Base-by-base conservation (phyloP, 2,888 invertebrate species). In the Campoletis raptor region DNA sequence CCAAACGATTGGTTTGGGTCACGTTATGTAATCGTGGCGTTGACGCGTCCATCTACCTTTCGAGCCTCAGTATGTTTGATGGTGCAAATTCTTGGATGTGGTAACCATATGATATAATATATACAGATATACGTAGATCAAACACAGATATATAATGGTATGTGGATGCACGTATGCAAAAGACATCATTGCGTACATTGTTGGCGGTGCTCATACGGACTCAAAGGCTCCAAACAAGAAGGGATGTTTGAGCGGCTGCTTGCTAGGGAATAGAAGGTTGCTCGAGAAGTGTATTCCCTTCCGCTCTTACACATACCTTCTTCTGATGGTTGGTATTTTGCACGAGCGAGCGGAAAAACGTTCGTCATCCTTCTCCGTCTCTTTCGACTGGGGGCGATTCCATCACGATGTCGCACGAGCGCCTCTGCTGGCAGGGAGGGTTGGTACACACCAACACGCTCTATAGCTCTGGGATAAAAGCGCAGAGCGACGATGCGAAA, bases 341-440 rank as follows among this genome's bases (percentile, higher is more conserved):
- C 78, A 81, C 83, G 73, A 81, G 81, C 73, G 77, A 84, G 73
- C 83, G 78, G 79, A 86, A 84, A 83, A 84, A 81, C 83, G 69
- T 73, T 30, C 52, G 48, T 30, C 64, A 10, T 81, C 73, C 48
- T 37, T 81, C 66, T 48, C 42, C 36, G 42, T 70, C 24, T 57
- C 57, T 42, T 57, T 21, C 57, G 42, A 52, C 42, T 21, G 76
- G 52, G 37, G 52, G 73, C 72, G 66, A 42, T 37, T 57, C 70
- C 77, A 83, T 57, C 67, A 52, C 66, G 42, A 54, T 72, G 61
- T 73, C 52, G 64, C 64, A 30, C 70, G 52, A 79, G 57, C 57
- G 57, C 61, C 79, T 52, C 72, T 73, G 64, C 45, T 64, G 73
- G 67, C n/a, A 74, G 61, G 52, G 52, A 67, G 52, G 40, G 66